Percentiles rank a stretch among this genome's conserved stretches.
phyloP scores from a whole-genome alignment of 2,797 vertebrate species.

The Bradypus variegatus region DNA sequence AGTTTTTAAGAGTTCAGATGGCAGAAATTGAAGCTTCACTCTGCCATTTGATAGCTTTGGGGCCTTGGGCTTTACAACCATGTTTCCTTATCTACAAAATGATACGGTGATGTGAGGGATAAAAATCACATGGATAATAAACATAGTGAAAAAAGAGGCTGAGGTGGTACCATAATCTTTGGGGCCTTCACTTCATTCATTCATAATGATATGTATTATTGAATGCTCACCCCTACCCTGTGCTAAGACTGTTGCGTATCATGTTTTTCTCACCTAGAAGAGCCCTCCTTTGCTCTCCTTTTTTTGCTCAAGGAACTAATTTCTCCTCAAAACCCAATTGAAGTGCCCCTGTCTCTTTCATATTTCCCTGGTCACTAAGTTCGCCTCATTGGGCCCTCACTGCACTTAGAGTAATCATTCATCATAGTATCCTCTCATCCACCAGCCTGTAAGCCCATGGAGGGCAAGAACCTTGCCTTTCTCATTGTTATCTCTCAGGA shows the following conservation, averaged over 20 bases:
- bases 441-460: not conserved
- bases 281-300: not conserved
- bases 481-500: not conserved
- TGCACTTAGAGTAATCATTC: accelerated
- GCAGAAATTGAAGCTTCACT: not conserved
- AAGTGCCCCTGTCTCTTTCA: not conserved
- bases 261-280: not conserved
- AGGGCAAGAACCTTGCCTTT: not conserved
- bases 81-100: conserved; percentile 40
- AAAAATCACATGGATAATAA: not conserved
- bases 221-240: not conserved
- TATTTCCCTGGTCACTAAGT: not conserved
- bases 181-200: not conserved
- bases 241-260: accelerated
- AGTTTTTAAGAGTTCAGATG: not conserved
- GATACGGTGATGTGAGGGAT: not conserved
- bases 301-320: not conserved
- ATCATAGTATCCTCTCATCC: not conserved
- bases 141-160: not conserved
- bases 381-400: not conserved
- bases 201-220: not conserved
- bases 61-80: not conserved
- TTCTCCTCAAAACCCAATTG: not conserved
- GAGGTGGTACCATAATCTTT: accelerated
- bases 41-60: not conserved